Base-by-base conservation (phyloP, 2,797 vertebrate genomes). In the Anguilla pacifica region DNA sequence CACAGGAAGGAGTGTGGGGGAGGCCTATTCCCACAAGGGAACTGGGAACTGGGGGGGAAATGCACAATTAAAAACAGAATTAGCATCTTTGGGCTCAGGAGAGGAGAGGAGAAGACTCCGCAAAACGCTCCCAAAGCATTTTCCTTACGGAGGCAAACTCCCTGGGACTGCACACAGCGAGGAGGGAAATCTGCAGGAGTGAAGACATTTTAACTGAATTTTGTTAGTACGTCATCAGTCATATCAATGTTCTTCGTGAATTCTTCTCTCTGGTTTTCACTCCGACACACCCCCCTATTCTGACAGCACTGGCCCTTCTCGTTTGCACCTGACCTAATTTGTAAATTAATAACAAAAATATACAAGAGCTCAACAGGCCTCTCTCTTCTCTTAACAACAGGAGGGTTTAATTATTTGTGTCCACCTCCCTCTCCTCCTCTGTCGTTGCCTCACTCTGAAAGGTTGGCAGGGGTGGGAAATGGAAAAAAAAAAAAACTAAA, bases 381-480 rank as follows among this genome's bases (percentile, higher is more conserved):
- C 86, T 89, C 92, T 89, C 88, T 89, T 87, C 91, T 94, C 91
- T 94, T 92, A 94, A 96, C 94, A 95, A 96, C 94, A 39, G 39
- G 2, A 94, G 93, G 89, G 92, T 92, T 92, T 95, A 95, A 93
- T 89, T 88, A 91, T 17, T 17, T 91, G 91, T 95, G 95, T 95
- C 95, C 95, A 94, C 94, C 92, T 90, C 87, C 92, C 90, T 93
- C 93, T 92, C 93, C 89, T 92, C 93, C 91, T 93, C 90, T 57
- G 55, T 88, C 77, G 57, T 89, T 90, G 3, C 35, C 91, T 91
- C 90, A 85, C 90, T 88, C 88, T 89, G 93, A 51, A 87, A 90
- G 86, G 89, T 93, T 85, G 83, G 90, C 39, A 35, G 17, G 28
- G 57, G 84, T 57, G 10, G 43, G 9, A 64, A 11, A 81, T 35